Evolutionary conservation across 1,140 invertebrate species (phyloP).

Genomic region (Cotesia glomerata): DNA sequence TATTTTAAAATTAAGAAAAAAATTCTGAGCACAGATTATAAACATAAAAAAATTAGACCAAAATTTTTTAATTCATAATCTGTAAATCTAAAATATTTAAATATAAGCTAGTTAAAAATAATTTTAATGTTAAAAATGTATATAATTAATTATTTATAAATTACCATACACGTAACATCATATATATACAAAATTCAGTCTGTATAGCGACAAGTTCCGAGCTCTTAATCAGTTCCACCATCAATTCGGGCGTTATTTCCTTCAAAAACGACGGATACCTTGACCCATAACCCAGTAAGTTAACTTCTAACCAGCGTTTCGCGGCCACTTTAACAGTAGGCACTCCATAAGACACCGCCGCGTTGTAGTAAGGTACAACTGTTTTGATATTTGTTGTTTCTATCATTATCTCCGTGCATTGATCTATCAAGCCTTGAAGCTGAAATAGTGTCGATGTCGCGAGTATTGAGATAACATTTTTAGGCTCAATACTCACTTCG

Average conservation of each 20-base stretch:
- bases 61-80: too few relatives aligned
- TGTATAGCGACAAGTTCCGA: constrained; percentile 78
- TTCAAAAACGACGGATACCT: constrained; percentile 65
- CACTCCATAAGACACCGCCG: constrained; percentile 73
- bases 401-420: constrained; percentile 78
- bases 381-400: constrained; percentile 78
- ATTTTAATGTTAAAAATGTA: too few relatives aligned
- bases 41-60: too few relatives aligned
- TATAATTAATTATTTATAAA: background rate
- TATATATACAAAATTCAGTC: constrained; percentile 82
- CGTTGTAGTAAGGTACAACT: constrained; percentile 73
- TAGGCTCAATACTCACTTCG: constrained; percentile 76
- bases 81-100: too few relatives aligned
- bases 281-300: constrained; percentile 70
- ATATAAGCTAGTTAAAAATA: too few relatives aligned
- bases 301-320: constrained; percentile 75
- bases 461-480: constrained; percentile 73
- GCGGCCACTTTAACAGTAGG: constrained; percentile 68
- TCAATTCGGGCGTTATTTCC: constrained; percentile 70
- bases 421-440: constrained; percentile 77
- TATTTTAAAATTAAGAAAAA: too few relatives aligned
- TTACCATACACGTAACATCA: constrained; percentile 74
- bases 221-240: constrained; percentile 71
- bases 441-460: constrained; percentile 81
- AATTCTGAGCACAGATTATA: too few relatives aligned